Base-by-base conservation (phyloP, 2,797 vertebrate species). In the Clamator glandarius region DNA sequence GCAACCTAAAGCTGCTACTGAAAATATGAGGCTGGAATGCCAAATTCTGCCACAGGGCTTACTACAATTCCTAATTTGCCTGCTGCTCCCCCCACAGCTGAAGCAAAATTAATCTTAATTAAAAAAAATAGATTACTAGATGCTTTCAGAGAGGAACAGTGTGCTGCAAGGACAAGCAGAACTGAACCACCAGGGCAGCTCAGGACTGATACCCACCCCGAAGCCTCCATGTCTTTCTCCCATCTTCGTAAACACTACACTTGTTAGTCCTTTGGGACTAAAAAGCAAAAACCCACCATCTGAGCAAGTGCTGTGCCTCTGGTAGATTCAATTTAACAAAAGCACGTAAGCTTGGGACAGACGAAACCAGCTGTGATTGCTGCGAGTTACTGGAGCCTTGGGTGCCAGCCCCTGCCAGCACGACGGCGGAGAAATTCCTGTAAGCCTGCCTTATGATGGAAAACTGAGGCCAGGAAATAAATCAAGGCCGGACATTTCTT, bases 391-490 rank as follows among this genome's bases (percentile, higher is more conserved):
- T 76, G 77, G 85, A 93, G 90, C 26, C 20, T 68, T 1, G 1
- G 29, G 28, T 86, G 67, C 51, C 77, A 80, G 76, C 18, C 63
- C 36, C 73, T 86, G 87, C 58, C 95, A 95, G 70, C 35, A 79
- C 2, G 2, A 89, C 48, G 70, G 54, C 39, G 18, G 23, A 76
- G 3, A 51, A 86, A 90, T 88, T 92, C 87, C 91, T 94, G 89
- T 78, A 89, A 92, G 44, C 42, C 70, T 75, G 75, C 82, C 84
- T 81, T 79, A 55, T 1, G 1, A 81, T 79, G 81, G 63, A 72
- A 83, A 84, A 31, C 76, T 84, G 80, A 81, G 44, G 69, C 67
- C 70, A 70, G 57, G 41, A 75, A 93, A 95, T 75, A 94, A 93
- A 94, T 66, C 48, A 88, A 52, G 36, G 28, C 48, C 31, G 84